Evolutionary conservation across 1,140 invertebrate species (phyloP), one percentile per base, ranked within the genome.

Genomic region (Heliconius melpomene): DNA sequence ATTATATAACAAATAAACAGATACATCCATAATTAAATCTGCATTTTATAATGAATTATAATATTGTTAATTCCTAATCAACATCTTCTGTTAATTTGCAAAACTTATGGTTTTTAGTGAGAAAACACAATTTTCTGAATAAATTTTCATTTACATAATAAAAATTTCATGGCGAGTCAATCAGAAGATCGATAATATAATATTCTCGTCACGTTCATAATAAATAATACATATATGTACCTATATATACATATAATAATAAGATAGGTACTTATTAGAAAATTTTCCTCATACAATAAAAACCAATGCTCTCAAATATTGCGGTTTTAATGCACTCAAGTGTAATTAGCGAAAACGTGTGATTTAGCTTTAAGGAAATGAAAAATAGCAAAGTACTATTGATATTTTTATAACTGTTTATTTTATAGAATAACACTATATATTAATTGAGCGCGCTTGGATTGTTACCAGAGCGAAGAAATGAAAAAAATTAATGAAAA

Each of bases 1-100:
- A 75, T 83, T 83, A 83, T 72, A 83, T 79, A 83, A 83, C 60
- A 46, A 54, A 79, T 79, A 79, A 79, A 77, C 71, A 81, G 71
- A 81, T 38, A 76, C 71, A 79, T 71, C 74, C 38, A 46, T 74
- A 72, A 77, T 77, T 72, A 18, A 79, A 80, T 74, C 57, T 74
- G 50, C 57, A 66, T 57, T 80, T 26, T 74, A 76, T 46, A 73
- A 74, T 60, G 2, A 29, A 16, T 52, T 66, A 66, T 29, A 13
- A n/a, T 9, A 26, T 29, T 13, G 3, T 16, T 66, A 1, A 66
- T 29, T 29, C 11, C 1, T 66, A 29, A 29, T 3, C 11, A 29
- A 29, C 26, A 66, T 66, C 5, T 66, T 29, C 60, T 66, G 2
- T 29, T 29, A 66, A 66, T 29, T 66, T 66, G 26, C 0, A 0